A percentile compares a stretch with the other conserved stretches of the same genome.
Evolutionary conservation across 2,113 vertebrate genomes (phyloP).

Genomic region (Hippolais icterina): DNA sequence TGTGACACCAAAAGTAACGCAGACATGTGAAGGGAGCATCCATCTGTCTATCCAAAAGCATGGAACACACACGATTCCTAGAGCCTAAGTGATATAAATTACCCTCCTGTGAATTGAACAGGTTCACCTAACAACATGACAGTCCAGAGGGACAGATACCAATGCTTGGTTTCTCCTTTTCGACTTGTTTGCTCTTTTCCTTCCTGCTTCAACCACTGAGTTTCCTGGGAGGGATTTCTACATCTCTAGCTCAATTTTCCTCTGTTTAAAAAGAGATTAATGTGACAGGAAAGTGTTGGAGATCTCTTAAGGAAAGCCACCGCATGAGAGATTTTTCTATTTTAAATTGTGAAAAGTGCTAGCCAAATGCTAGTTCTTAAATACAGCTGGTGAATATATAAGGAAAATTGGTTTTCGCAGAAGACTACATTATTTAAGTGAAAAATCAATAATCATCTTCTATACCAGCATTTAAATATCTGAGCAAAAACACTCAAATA

Average conservation of each 20-base stretch:
- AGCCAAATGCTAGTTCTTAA: constrained; percentile 50
- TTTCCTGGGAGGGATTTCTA: not conserved
- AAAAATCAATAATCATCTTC: constrained; percentile 34
- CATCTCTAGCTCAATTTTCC: not conserved
- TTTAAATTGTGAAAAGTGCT: constrained; percentile 22
- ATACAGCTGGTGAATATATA: constrained; percentile 30
- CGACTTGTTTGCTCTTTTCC: not conserved
- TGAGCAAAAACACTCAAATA: not conserved
- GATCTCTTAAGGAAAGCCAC: not conserved
- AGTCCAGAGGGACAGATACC: not conserved
- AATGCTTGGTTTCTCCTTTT: not conserved
- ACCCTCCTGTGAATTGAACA: not conserved
- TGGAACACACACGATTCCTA: not conserved
- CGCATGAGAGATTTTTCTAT: not conserved
- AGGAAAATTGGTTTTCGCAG: constrained; percentile 23
- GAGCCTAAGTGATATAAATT: not conserved
- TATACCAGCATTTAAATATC: not conserved
- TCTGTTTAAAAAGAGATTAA: not conserved
- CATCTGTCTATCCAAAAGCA: not conserved
- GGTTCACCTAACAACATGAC: not conserved
- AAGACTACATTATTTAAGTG: not conserved
- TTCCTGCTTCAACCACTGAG: not conserved
- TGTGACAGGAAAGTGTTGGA: not conserved
- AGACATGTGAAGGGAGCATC: not conserved
- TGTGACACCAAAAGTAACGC: not conserved